Conservation (phyloP, 2,113 vertebrate species). For the Albula goreensis region DNA sequence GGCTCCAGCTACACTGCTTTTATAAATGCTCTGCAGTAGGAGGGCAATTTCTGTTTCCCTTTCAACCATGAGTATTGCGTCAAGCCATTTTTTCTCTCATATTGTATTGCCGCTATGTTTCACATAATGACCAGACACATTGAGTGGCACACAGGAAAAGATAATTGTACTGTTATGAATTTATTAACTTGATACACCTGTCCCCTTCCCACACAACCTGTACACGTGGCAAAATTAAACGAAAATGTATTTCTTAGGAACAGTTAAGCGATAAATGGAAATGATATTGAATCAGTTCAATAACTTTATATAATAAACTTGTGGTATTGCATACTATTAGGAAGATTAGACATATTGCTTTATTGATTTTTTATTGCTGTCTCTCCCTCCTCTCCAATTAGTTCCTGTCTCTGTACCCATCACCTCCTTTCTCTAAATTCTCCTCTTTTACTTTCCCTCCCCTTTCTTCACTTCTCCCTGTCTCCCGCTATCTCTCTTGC, state of each 20-base stretch:
- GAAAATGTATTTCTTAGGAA: neutral
- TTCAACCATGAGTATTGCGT: neutral
- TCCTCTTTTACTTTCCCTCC: neutral
- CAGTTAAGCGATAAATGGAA: neutral
- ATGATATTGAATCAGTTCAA: neutral
- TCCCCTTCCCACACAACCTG: neutral
- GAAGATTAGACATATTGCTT: neutral
- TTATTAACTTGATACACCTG: constrained; percentile 10
- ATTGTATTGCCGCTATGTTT: neutral
- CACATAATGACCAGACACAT: constrained; percentile 3
- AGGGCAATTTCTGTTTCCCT: neutral
- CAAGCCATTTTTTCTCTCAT: neutral
- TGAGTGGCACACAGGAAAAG: constrained; percentile 2
- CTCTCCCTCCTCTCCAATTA: neutral
- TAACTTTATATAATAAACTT: neutral
- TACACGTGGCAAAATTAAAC: neutral
- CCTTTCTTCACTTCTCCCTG: neutral
- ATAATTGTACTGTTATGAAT: neutral
- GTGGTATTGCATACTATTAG: neutral
- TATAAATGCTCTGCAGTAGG: neutral
- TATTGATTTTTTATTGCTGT: neutral
- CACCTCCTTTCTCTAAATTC: neutral
- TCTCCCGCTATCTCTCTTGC: neutral
- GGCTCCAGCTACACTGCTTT: neutral
- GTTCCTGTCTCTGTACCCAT: neutral